phyloP scores from a whole-genome alignment of 2,888 invertebrate species.

The Thymelicus acteon region DNA sequence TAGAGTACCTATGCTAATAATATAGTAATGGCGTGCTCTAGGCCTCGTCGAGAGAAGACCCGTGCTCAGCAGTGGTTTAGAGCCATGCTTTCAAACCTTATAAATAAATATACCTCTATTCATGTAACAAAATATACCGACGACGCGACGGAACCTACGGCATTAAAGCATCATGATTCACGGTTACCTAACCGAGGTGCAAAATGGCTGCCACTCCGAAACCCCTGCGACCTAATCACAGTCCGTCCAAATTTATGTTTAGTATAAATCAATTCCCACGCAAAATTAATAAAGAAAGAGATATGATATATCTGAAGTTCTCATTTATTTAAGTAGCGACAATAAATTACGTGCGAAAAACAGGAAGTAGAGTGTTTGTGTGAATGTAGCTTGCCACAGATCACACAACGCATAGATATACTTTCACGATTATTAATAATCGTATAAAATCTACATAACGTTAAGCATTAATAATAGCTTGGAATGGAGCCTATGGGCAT shows the following conservation, averaged over 20 bases:
- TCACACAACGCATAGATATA: neutral
- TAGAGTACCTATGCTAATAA: too few species aligned
- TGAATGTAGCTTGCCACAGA: slow-evolving; percentile 24
- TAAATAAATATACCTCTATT: too few species aligned
- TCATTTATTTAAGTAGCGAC: slow-evolving; percentile 33
- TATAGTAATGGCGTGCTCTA: too few species aligned
- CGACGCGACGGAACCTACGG: too few species aligned
- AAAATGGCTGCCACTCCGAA: slow-evolving; percentile 1
- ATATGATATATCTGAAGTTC: slow-evolving; percentile 34
- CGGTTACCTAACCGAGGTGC: neutral
- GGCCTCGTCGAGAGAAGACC: too few species aligned
- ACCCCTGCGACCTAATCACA: slow-evolving; percentile 12
- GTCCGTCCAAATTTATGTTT: slow-evolving; percentile 12
- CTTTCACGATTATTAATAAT: neutral
- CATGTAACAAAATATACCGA: too few species aligned
- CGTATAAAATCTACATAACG: neutral
- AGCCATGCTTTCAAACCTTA: too few species aligned
- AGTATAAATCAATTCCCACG: slow-evolving; percentile 35
- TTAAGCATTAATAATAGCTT: too few species aligned
- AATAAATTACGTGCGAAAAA: slow-evolving; percentile 35
- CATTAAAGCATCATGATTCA: too few species aligned
- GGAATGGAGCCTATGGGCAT: too few species aligned
- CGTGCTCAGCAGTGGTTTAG: too few species aligned
- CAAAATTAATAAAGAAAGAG: slow-evolving; percentile 34
- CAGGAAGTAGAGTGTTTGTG: slow-evolving; percentile 31